Evolutionary conservation across 64 coral and sea anemone genomes (phyloP), one percentile per base, ranked within the genome.

Genomic region (Porites australiensis): DNA sequence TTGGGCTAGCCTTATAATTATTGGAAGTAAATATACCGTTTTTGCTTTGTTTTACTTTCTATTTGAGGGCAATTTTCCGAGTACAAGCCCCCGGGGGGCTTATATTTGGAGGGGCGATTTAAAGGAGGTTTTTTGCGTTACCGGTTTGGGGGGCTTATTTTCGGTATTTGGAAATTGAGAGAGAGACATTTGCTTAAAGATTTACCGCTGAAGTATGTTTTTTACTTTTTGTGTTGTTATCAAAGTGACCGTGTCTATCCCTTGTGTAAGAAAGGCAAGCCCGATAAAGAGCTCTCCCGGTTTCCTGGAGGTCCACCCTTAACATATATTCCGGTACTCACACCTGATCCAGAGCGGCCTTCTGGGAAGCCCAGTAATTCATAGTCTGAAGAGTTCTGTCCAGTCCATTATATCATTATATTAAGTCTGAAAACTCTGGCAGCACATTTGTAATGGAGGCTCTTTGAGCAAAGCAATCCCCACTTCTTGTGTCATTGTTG

Each of bases 191-290:
- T 95, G 14, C 50, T 60, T 8, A 23, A 86, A 50, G 73, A 74
- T 50, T 59, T 95, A 23, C 88, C 83, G n/a, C 46, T 61, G 18
- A 90, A 91, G 12, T 95, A 95, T 79, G 58, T 93, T 55, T 93
- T 93, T 77, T 79, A 90, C 55, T 77, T 90, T 76, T 47, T 90
- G 14, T 79, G 59, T 73, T 89, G 74, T 89, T 89, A 89, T 58
- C 27, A 37, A 37, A 89, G 87, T 61, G 87, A 89, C 72, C 76
- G 87, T 68, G 69, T 89, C 77, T 70, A 89, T 68, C 87, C 74
- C 59, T 0, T 89, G 50, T 89, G 61, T 89, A 64, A 55, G 78
- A 45, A 89, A 89, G 74, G 88, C 75, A 77, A 89, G 74, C 88
- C 58, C 58, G 59, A 89, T 63, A 21, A 75, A 89, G 74, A 79